These are phyloP conservation scores for Athalia rosae DNA, from an alignment of 2,888 invertebrate species.

Conservation along the genomic window DNA sequence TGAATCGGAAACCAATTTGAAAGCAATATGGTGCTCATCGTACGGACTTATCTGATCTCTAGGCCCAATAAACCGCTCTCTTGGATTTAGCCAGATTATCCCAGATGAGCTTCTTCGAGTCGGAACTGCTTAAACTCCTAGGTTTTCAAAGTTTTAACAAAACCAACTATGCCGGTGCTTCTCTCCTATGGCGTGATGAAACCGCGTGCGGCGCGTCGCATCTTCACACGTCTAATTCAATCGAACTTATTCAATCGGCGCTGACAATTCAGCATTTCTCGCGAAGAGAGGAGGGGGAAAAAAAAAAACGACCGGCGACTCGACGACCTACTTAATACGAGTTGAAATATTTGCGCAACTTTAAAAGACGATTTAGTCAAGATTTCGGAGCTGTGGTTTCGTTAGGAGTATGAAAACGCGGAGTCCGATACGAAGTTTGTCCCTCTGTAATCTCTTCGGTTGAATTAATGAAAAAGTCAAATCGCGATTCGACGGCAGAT, in stretches of 20 bases:
- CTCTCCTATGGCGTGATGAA: neutral
- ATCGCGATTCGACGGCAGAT: neutral
- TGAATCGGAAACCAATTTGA: conserved; percentile 72
- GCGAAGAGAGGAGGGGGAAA: neutral
- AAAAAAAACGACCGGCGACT: no score
- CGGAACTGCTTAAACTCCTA: conserved; percentile 58
- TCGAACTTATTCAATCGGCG: neutral
- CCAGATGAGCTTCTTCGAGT: conserved; percentile 46
- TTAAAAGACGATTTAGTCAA: conserved; percentile 9
- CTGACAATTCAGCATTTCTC: neutral
- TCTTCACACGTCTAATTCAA: neutral
- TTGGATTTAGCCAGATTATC: conserved; percentile 56
- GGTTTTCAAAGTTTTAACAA: conserved; percentile 35
- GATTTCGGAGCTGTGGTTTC: neutral
- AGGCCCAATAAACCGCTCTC: conserved; percentile 59
- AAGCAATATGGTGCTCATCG: conserved; percentile 70
- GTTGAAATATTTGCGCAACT: neutral
- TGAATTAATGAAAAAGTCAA: neutral
- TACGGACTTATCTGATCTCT: conserved; percentile 64
- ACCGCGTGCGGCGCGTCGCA: neutral
- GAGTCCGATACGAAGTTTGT: neutral
- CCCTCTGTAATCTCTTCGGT: no score
- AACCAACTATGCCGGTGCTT: neutral
- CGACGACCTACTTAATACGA: neutral
- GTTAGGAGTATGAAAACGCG: neutral